Base-by-base conservation (phyloP, 2,797 vertebrate species). In the Pseudochromis fuscus region DNA sequence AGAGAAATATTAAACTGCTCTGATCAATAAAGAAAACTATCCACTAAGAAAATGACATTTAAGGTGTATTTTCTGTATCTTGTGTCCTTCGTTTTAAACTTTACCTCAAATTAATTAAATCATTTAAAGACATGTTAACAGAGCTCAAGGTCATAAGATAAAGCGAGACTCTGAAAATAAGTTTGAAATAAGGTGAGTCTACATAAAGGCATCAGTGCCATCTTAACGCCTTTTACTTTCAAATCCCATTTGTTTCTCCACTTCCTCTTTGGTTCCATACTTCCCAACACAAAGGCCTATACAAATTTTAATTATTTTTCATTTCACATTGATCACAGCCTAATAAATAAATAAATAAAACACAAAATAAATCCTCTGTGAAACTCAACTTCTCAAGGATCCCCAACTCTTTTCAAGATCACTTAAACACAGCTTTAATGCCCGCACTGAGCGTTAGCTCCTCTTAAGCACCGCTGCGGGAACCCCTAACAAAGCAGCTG, bases 401-500 rank as follows among this genome's bases (percentile, higher is more conserved):
- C 48, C 13, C 18, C 44, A 40, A 19, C 33, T 64, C 15, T 38
- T 69, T 71, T 42, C 31, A 28, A 46, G 23, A 44, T 60, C 11
- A 19, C 24, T 49, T 30, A 74, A 72, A 49, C n/a, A 3, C 12
- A 50, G 55, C 51, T 49, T 73, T 45, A 76, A 76, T 44, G 25
- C 27, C 42, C 67, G 28, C 55, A 50, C 31, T 42, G 30, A 74
- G 64, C 52, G 31, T 58, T 60, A 40, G 31, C 53, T 55, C 42
- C 24, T 73, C 75, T 70, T 72, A 73, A 76, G 52, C 66, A 25
- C 48, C 2, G 3, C 61, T 64, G 72, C 69, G 69, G 73, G 83
- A 83, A 78, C 61, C 53, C 75, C 77, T 49, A 73, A 89, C 76
- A 82, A 86, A 81, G 67, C 61, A 70, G 65, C 67, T 79, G 73